Conservation (phyloP, 2,797 vertebrate genomes). For the Podarcis siculus region DNA sequence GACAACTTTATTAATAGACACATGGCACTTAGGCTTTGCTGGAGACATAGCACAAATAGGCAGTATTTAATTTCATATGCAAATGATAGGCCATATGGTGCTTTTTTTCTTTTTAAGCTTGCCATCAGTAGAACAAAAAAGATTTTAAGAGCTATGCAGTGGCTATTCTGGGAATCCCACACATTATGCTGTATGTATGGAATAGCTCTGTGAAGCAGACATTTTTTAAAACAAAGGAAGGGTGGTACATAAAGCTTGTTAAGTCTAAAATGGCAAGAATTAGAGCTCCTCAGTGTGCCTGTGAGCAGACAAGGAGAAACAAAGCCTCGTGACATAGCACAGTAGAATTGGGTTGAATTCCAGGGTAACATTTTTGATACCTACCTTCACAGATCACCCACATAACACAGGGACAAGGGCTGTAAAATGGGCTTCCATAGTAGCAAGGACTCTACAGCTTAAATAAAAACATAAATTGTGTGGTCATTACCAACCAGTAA, state of each 20-base stretch:
- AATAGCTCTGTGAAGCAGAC: background rate
- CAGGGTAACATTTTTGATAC: too few species aligned
- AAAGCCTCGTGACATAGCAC: background rate
- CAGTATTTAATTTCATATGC: slow-evolving; percentile 37
- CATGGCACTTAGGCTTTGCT: slow-evolving; percentile 40
- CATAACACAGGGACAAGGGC: too few species aligned
- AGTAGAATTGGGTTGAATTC: too few species aligned
- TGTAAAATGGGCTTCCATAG: too few species aligned
- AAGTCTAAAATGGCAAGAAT: too few species aligned
- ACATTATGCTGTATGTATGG: background rate
- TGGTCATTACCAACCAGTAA: too few species aligned
- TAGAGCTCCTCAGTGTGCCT: background rate
- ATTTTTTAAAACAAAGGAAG: too few species aligned
- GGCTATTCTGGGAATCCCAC: background rate
- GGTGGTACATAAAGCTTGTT: background rate
- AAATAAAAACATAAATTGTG: too few species aligned
- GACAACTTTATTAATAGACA: slow-evolving; percentile 52
- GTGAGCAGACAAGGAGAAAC: background rate
- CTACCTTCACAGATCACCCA: too few species aligned
- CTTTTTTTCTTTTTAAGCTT: background rate
- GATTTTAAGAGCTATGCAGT: background rate
- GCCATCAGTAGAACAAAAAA: accelerated
- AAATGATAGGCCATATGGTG: background rate
- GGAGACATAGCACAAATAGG: slow-evolving; percentile 33
- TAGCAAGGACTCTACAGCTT: too few species aligned